Evolutionary conservation across 53 echinoderm and acorn worm genomes (phyloP).

Genomic region (Paelopatides confundens): DNA sequence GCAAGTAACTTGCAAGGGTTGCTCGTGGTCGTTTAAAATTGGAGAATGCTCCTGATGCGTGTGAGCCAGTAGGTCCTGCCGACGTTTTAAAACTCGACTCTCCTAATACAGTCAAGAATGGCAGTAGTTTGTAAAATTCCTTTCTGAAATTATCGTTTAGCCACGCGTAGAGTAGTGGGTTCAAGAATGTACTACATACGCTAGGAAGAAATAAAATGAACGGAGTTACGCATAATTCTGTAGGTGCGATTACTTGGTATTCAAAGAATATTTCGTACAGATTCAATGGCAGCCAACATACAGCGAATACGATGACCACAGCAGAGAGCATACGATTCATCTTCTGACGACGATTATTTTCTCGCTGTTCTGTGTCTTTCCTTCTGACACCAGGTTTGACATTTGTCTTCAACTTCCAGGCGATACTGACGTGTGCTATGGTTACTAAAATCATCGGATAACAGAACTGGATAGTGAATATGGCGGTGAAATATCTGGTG

Average conservation of each 20-base stretch:
- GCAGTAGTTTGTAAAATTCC: conserved; percentile 86
- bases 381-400: conserved; percentile 82
- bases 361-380: conserved; percentile 76
- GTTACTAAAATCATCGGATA: conserved; percentile 80
- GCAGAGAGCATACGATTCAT: conserved; percentile 92
- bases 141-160: conserved; percentile 94
- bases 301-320: conserved; percentile 81
- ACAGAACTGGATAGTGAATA: conserved; percentile 60
- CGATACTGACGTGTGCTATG: conserved; percentile 83
- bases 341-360: conserved; percentile 75
- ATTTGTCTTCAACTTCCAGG: conserved; percentile 79
- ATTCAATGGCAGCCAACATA: conserved; percentile 87
- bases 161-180: conserved; percentile 91
- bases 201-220: conserved; percentile 69
- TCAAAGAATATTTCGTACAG: conserved; percentile 64
- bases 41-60: conserved; percentile 67
- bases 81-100: conserved; percentile 76
- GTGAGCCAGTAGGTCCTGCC: conserved; percentile 64
- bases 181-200: conserved; percentile 74
- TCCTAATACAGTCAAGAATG: conserved; percentile 75
- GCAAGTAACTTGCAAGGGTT: conserved; percentile 80
- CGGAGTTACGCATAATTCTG: background rate
- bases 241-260: background rate
- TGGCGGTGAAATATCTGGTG: conserved; percentile 20
- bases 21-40: conserved; percentile 62